Evolutionary conservation across 2,113 vertebrate species (phyloP).

Genomic region (Chitala chitala): DNA sequence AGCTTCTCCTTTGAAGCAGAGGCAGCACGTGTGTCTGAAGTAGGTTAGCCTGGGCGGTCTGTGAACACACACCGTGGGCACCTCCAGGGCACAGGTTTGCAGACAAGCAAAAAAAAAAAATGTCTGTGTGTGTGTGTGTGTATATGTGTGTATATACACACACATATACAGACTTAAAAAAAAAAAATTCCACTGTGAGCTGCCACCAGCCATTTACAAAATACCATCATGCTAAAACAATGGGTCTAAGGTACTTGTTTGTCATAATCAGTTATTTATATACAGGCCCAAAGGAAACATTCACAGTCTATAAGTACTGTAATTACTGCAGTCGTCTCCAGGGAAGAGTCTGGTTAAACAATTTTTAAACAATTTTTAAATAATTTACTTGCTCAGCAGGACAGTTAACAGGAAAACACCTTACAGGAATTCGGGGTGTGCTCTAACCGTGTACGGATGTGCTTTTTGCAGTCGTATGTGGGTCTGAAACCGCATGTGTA

Average conservation of each 20-base stretch:
- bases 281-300: background rate
- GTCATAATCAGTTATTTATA: background rate
- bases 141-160: no score
- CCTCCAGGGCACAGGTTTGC: background rate
- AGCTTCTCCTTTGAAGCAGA: constrained; percentile 10
- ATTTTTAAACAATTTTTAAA: no score
- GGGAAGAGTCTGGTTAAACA: background rate
- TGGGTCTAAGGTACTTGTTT: background rate
- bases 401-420: no score
- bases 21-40: background rate
- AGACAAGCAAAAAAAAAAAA: constrained; percentile 1
- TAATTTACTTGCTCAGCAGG: no score
- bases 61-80: background rate
- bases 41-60: constrained; percentile 20
- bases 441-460: no score
- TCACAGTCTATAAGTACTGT: background rate
- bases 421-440: no score
- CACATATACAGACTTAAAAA: no score
- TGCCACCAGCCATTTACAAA: background rate
- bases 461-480: no score
- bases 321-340: background rate
- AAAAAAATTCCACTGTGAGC: background rate
- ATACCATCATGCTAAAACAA: background rate
- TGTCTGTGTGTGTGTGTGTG: no score
- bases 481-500: no score